These are phyloP conservation scores for Caenorhabditis doughertyi DNA, from an alignment of 2,888 invertebrate genomes.

Conservation along the genomic window DNA sequence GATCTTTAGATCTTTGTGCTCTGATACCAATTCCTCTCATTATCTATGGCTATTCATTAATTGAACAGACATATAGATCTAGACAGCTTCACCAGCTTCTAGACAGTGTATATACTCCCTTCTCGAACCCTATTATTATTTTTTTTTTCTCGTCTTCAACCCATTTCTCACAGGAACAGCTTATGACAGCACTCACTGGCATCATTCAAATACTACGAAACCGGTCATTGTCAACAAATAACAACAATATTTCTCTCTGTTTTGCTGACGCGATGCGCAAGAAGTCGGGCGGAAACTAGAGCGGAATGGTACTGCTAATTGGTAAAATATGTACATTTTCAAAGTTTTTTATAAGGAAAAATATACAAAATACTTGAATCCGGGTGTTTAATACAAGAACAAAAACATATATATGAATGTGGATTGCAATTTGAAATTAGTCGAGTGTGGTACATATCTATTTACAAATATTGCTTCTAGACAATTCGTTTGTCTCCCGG, in stretches of 20 bases:
- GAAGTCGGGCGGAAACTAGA: neutral
- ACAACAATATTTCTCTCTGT: constrained; percentile 33
- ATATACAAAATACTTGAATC: constrained; percentile 18
- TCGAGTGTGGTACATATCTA: neutral
- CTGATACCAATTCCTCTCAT: too few relatives aligned
- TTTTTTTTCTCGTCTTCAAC: neutral
- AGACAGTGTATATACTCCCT: neutral
- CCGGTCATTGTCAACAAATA: constrained; percentile 55
- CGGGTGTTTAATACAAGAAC: neutral
- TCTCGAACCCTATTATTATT: constrained; percentile 16
- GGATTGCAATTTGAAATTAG: constrained; percentile 13
- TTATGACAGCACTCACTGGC: constrained; percentile 24
- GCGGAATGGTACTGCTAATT: neutral
- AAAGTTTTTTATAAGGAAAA: neutral
- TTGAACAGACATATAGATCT: neutral
- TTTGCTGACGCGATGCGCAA: constrained; percentile 38
- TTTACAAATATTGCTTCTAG: constrained; percentile 26
- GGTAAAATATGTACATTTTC: constrained; percentile 9
- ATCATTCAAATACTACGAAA: constrained; percentile 31
- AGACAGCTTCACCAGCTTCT: neutral
- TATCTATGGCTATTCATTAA: too few relatives aligned
- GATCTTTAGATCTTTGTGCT: too few relatives aligned
- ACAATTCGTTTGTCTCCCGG: constrained; percentile 4
- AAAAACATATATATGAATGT: neutral
- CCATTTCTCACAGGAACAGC: constrained; percentile 19